These are phyloP conservation scores for Neoascia interrupta DNA, from an alignment of 2,888 invertebrate genomes.

Conservation along the genomic window DNA sequence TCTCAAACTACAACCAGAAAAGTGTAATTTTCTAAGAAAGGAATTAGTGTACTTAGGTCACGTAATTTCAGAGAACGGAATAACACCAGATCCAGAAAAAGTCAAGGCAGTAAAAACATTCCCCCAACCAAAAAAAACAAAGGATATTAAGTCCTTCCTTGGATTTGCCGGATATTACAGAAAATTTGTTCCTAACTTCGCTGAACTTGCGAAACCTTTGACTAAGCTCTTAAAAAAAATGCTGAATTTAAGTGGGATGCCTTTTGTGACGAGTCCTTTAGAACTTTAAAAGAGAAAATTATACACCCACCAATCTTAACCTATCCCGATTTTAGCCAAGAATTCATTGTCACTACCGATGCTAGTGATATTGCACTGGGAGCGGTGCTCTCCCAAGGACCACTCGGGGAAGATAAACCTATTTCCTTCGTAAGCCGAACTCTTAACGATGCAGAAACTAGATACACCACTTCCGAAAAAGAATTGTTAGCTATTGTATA, in stretches of 20 bases:
- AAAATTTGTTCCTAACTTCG: background rate
- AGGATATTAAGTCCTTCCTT: conserved; percentile 4
- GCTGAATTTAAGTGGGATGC: conserved; percentile 3
- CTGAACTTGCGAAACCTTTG: background rate
- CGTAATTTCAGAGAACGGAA: background rate
- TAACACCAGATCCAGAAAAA: background rate
- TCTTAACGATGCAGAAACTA: too few relatives aligned
- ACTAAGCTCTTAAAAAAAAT: conserved; percentile 1
- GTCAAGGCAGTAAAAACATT: background rate
- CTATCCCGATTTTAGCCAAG: too few relatives aligned
- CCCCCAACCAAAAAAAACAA: background rate
- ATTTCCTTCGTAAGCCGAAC: too few relatives aligned
- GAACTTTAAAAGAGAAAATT: too few relatives aligned
- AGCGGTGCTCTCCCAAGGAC: too few relatives aligned
- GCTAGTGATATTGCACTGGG: too few relatives aligned
- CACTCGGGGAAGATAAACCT: too few relatives aligned
- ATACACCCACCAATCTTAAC: too few relatives aligned
- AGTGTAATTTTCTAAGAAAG: too few relatives aligned
- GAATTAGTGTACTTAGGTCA: background rate
- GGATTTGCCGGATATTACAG: conserved; percentile 6
- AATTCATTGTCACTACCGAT: too few relatives aligned
- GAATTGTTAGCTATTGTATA: too few relatives aligned
- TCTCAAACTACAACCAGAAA: background rate
- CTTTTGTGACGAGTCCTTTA: background rate
- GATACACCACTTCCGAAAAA: too few relatives aligned